Conservation (phyloP, 2,113 vertebrate species). For the Laticauda laticaudata region DNA sequence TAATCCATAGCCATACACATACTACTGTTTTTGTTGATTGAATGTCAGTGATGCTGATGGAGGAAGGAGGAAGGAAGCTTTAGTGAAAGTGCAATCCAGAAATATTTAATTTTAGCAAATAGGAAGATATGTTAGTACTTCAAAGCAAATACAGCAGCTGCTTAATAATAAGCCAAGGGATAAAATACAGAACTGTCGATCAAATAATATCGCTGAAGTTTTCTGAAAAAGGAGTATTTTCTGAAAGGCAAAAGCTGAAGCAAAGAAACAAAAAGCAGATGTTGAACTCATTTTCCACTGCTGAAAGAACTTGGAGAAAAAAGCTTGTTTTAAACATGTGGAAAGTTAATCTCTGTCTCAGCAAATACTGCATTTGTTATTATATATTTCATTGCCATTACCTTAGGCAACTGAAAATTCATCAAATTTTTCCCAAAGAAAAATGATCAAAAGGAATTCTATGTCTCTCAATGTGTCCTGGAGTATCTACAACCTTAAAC, state of each 20-base stretch:
- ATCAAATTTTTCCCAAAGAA: slow-evolving; percentile 23
- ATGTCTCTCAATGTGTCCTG: neutral
- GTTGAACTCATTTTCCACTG: slow-evolving; percentile 12
- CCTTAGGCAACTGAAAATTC: neutral
- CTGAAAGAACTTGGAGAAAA: neutral
- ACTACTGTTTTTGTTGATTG: slow-evolving; percentile 13
- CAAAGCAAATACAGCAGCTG: slow-evolving; percentile 35
- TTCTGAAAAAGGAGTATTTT: slow-evolving; percentile 22
- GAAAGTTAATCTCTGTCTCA: neutral
- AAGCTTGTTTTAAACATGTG: neutral
- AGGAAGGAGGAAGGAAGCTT: neutral
- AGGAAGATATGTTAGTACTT: slow-evolving; percentile 32
- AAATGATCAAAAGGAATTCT: neutral
- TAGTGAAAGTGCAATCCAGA: slow-evolving; percentile 44
- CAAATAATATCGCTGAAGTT: slow-evolving; percentile 10
- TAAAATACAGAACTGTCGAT: slow-evolving; percentile 25
- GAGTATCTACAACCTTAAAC: neutral
- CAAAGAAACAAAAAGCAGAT: neutral
- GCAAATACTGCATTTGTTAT: neutral
- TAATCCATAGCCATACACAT: neutral
- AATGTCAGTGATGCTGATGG: slow-evolving; percentile 15
- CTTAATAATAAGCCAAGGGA: slow-evolving; percentile 34
- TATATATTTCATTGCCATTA: neutral
- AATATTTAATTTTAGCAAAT: slow-evolving; percentile 41
- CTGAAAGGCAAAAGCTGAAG: slow-evolving; percentile 22